Evolutionary conservation across 2,888 invertebrate genomes (phyloP).

Genomic region (Harpagoxenus sublaevis): DNA sequence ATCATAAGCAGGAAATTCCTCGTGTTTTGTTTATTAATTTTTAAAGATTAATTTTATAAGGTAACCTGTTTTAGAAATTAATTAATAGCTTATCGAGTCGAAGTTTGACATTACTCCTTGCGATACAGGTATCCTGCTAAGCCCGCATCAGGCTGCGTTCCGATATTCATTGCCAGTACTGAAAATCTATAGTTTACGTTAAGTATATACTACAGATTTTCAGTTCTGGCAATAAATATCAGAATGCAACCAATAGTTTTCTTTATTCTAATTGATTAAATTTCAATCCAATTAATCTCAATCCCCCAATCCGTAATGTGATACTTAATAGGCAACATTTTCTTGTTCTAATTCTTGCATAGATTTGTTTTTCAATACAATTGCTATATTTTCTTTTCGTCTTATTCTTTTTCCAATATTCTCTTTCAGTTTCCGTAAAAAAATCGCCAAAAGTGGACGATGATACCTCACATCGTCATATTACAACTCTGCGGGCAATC

Average conservation of each 20-base stretch:
- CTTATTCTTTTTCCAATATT: background rate
- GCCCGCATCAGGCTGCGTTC: background rate
- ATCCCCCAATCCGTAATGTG: too few relatives aligned
- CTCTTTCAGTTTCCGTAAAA: background rate
- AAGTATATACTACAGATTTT: too few relatives aligned
- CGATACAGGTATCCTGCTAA: background rate
- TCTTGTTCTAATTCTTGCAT: background rate
- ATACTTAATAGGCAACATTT: conserved; percentile 10
- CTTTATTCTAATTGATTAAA: too few relatives aligned
- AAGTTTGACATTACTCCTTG: background rate
- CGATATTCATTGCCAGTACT: too few relatives aligned
- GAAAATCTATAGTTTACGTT: too few relatives aligned
- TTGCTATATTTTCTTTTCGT: background rate
- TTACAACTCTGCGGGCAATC: conserved; percentile 45
- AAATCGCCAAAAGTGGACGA: conserved; percentile 11
- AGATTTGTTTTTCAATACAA: background rate
- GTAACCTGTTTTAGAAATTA: conserved; percentile 59
- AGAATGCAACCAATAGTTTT: too few relatives aligned
- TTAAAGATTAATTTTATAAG: conserved; percentile 61
- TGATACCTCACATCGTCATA: conserved; percentile 22
- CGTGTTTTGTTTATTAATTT: conserved; percentile 51
- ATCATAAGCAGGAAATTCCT: conserved; percentile 49
- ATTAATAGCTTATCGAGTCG: conserved; percentile 41
- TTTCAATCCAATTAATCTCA: too few relatives aligned
- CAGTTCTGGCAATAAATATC: too few relatives aligned